Evolutionary conservation across 2,888 invertebrate species (phyloP), one percentile per base, ranked within the genome.

Genomic region (Hipparchia semele): DNA sequence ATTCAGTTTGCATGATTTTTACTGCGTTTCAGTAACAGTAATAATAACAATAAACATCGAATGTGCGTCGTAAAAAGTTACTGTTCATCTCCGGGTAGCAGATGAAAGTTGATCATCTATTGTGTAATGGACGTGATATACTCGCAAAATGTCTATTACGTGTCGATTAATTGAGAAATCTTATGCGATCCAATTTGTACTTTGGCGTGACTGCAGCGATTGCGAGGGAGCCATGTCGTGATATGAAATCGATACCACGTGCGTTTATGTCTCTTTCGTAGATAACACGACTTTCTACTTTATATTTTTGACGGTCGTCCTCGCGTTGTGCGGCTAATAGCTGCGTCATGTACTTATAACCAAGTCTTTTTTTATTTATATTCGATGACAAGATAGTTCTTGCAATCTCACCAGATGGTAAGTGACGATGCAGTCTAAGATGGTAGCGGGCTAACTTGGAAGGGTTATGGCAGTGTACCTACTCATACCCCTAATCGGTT

Each of bases 231-330:
- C 76, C 78, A 78, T 79, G 64, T 79, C 81, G 84, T 84, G 79
- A 80, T 80, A 83, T 82, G 83, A 82, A 86, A 85, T 84, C 82
- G 83, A 85, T 84, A 81, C 82, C 81, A 82, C 81, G 79, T 81
- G 84, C 80, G 81, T 79, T 79, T 79, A 60, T 60, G 59, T 60
- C 59, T 73, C 76, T 84, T 80, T 84, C 84, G 80, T 79, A 75
- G 79, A 84, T 83, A 78, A 80, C 81, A 80, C 79, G 81, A 89
- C 90, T 92, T 90, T 91, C 91, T 86, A 86, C 80, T 84, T 81
- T 80, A 60, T 80, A 76, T 12, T 33, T 49, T 64, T 64, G 23
- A 58, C 23, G 13, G 58, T 58, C 23, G 9, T 9, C 13, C 13
- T 56, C 13, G 56, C 23, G 58, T 58, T 23, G 58, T 23, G 58